These are phyloP conservation scores for Numenius arquata DNA, from an alignment of 2,113 vertebrate genomes.

Conservation along the genomic window DNA sequence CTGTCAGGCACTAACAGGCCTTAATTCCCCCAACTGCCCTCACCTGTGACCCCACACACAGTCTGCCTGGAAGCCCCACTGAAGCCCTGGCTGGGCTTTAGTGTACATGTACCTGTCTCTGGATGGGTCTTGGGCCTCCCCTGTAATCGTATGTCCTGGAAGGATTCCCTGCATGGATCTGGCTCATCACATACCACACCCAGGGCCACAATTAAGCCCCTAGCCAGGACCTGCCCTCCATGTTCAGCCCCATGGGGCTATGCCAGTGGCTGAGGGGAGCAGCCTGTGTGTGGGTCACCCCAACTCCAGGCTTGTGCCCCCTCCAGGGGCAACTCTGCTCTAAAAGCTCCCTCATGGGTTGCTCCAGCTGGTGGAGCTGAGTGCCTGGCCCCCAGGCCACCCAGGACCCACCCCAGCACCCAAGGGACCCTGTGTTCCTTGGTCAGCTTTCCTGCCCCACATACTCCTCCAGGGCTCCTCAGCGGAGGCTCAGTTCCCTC, in stretches of 20 bases:
- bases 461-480: rapidly evolving
- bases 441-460: not conserved
- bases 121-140: not conserved
- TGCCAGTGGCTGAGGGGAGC: not conserved
- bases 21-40: not conserved
- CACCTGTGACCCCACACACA: rapidly evolving
- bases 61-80: not conserved
- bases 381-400: not conserved
- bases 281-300: not conserved
- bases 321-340: rapidly evolving
- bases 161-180: not conserved
- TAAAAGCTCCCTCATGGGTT: not conserved
- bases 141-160: not conserved
- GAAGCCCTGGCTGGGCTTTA: not conserved
- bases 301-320: rapidly evolving
- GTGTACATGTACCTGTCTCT: not conserved
- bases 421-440: not conserved
- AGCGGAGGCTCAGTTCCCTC: not conserved
- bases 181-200: not conserved
- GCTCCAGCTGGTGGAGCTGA: not conserved
- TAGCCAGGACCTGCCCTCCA: not conserved
- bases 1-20: not conserved
- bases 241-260: rapidly evolving
- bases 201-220: not conserved
- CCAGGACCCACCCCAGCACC: not conserved